These are phyloP conservation scores for Geotrupes spiniger DNA, from an alignment of 2,888 invertebrate genomes.

Conservation along the genomic window DNA sequence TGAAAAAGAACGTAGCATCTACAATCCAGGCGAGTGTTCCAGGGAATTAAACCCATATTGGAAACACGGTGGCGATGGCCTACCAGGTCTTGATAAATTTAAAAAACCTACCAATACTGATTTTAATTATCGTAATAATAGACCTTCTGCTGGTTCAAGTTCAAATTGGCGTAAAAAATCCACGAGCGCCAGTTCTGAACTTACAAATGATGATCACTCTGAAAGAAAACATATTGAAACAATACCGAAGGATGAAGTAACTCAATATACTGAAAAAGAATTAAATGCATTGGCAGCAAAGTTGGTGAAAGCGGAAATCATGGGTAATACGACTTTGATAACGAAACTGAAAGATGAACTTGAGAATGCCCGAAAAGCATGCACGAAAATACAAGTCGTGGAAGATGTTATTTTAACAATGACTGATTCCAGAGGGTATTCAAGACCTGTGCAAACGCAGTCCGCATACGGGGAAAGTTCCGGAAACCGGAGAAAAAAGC, in stretches of 20 bases:
- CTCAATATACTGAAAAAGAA: slow-evolving; percentile 67
- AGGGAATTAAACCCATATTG: slow-evolving; percentile 90
- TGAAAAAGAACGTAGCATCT: slow-evolving; percentile 57
- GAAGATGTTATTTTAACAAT: slow-evolving; percentile 65
- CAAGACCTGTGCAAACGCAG: slow-evolving; percentile 51
- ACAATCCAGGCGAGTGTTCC: slow-evolving; percentile 67
- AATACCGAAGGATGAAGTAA: not conserved
- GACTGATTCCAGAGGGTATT: slow-evolving; percentile 66
- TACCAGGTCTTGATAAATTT: slow-evolving; percentile 57
- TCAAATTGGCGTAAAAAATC: slow-evolving; percentile 25
- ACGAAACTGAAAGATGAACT: slow-evolving; percentile 71
- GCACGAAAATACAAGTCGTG: slow-evolving; percentile 41
- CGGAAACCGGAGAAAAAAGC: slow-evolving; percentile 51
- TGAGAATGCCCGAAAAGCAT: slow-evolving; percentile 62
- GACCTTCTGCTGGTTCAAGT: slow-evolving; percentile 7
- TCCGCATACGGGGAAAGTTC: slow-evolving; percentile 51
- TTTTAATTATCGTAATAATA: slow-evolving; percentile 11
- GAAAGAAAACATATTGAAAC: no score
- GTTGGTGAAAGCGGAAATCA: slow-evolving; percentile 90
- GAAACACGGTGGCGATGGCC: slow-evolving; percentile 83
- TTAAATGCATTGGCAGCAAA: slow-evolving; percentile 89
- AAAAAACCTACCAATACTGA: slow-evolving; percentile 44
- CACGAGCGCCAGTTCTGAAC: slow-evolving; percentile 14
- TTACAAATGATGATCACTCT: slow-evolving; percentile 1
- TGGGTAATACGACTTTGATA: slow-evolving; percentile 74